Evolutionary conservation across 1,140 invertebrate species (phyloP), one percentile per base, ranked within the genome.

Genomic region (Drosophila tani): DNA sequence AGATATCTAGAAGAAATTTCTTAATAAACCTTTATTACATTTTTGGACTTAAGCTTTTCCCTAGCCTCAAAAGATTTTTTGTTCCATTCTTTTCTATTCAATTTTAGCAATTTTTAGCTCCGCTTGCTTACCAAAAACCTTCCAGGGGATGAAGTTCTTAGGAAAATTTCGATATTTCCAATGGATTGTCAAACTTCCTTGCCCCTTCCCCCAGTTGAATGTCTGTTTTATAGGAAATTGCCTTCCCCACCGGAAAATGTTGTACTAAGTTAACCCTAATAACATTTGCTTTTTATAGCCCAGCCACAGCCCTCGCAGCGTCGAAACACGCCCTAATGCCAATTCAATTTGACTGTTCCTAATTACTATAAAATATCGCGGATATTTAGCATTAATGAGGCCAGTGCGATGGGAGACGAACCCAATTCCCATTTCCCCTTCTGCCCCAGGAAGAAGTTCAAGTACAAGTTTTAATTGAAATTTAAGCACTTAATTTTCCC

Each of bases 381-480:
- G 71, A 74, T 80, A 82, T 82, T 87, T 80, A 73, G 79, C 70
- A 75, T 71, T 76, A 86, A 82, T 83, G 83, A 64, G 68, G 46
- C 60, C 62, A 75, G 55, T 65, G 63, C 41, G 63, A 45, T 45
- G 49, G 50, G 45, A 51, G 78, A 57, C 50, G 19, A 46, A 47
- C 40, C 43, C 65, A 63, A 65, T 53, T 70, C 40, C 38, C 38
- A 15, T 15, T 12, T 29, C 35, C 11, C 41, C 29, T 14, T 4
- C 55, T 17, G 38, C 12, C 5, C 27, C 19, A 40, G 32, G 5
- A 59, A 35, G 50, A 57, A 57, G 27, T 59, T 66, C 38, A 43
- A 68, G 63, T 43, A 77, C 71, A 88, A 88, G 73, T 88, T 87
- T 83, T 88, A 87, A 87, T 87, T 87, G 84, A 84, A 88, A 84